Percentiles rank a stretch among this genome's conserved stretches.
phyloP scores from a whole-genome alignment of 1,140 invertebrate species.

The Thalassaphorura encarpata region DNA sequence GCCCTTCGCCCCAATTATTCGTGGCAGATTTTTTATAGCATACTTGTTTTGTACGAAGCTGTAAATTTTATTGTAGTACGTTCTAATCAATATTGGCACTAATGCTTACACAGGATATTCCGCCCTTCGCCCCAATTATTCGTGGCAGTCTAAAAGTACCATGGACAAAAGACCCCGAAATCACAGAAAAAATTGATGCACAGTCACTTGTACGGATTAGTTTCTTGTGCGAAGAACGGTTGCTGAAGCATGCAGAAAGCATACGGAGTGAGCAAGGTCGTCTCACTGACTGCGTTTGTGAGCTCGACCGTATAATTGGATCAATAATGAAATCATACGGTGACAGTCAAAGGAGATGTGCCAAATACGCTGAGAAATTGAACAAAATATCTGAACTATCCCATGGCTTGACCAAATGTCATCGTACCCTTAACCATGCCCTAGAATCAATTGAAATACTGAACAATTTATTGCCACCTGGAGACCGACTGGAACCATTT shows the following conservation, averaged over 20 bases:
- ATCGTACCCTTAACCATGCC: slow-evolving; percentile 70
- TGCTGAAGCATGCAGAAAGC: slow-evolving; percentile 55
- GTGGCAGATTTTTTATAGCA: too few species aligned
- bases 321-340: slow-evolving; percentile 56
- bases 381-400: slow-evolving; percentile 65
- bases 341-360: slow-evolving; percentile 71
- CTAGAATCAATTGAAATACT: slow-evolving; percentile 72
- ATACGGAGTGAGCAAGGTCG: slow-evolving; percentile 62
- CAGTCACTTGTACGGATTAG: slow-evolving; percentile 50
- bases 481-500: slow-evolving; percentile 78
- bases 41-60: too few species aligned
- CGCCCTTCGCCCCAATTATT: slow-evolving; percentile 88
- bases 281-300: slow-evolving; percentile 58
- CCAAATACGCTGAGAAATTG: slow-evolving; percentile 72
- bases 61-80: slow-evolving; percentile 6
- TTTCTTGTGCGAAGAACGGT: slow-evolving; percentile 64
- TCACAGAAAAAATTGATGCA: slow-evolving; percentile 67
- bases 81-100: slow-evolving; percentile 2
- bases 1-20: slow-evolving; percentile 25
- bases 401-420: slow-evolving; percentile 67
- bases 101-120: slow-evolving; percentile 52
- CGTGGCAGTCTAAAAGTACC: slow-evolving; percentile 74
- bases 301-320: slow-evolving; percentile 62
- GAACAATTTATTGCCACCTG: slow-evolving; percentile 69
- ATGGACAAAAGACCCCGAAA: slow-evolving; percentile 72